A percentile compares a stretch with the other conserved stretches of the same genome.
Evolutionary conservation across 2,113 vertebrate species (phyloP).

Genomic region (Mobula birostris): DNA sequence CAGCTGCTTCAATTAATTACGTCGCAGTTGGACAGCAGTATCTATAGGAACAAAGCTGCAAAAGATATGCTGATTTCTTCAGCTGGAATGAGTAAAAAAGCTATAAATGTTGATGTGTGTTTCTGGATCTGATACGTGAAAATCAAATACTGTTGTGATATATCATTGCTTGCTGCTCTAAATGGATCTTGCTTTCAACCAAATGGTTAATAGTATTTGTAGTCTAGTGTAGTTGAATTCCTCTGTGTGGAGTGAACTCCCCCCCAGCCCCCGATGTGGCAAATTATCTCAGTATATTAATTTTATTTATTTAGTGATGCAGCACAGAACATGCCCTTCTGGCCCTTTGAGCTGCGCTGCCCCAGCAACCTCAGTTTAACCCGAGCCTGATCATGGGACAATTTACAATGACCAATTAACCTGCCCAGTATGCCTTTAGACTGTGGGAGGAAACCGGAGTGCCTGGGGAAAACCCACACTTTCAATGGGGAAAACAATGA

Average conservation of each 20-base stretch:
- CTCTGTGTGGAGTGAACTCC: no score
- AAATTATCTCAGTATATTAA: background rate
- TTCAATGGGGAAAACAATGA: no score
- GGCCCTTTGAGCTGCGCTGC: no score
- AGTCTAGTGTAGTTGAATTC: background rate
- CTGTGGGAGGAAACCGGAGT: no score
- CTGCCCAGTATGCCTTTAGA: no score
- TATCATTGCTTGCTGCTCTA: background rate
- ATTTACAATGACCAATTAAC: no score
- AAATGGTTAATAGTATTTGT: background rate
- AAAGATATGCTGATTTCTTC: background rate
- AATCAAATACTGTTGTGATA: background rate
- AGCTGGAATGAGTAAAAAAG: background rate
- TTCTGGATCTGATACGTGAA: background rate
- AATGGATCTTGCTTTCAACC: background rate
- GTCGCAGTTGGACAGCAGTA: background rate
- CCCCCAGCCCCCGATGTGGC: background rate
- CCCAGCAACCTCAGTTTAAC: no score
- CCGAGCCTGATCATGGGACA: no score
- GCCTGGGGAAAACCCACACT: no score
- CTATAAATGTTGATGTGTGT: background rate
- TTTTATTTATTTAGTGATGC: no score
- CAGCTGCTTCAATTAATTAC: background rate
- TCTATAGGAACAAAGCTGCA: slow-evolving; percentile 1
- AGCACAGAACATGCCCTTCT: no score